A percentile compares a stretch with the other conserved stretches of the same genome.
Conservation (phyloP, 1,140 invertebrate species). For the Eueides isabella region DNA sequence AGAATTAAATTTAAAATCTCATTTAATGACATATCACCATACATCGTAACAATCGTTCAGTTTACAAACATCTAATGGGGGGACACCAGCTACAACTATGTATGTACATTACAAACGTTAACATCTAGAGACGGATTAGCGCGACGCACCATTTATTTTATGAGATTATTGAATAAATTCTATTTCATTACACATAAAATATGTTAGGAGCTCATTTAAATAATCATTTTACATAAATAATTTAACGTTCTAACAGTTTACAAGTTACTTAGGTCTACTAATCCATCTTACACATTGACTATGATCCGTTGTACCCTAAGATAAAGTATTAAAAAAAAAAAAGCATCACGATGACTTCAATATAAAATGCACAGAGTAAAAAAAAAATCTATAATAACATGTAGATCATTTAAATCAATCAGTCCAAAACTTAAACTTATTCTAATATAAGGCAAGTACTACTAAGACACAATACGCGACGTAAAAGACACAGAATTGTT, state of each 20-base stretch:
- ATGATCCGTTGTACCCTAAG: slow-evolving; percentile 60
- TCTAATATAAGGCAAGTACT: slow-evolving; percentile 73
- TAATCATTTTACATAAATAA: slow-evolving; percentile 33
- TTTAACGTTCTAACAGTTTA: slow-evolving; percentile 25
- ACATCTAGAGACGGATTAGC: slow-evolving; percentile 58
- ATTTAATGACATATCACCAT: slow-evolving; percentile 64
- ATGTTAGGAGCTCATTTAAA: slow-evolving; percentile 33
- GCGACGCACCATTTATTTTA: slow-evolving; percentile 28
- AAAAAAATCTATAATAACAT: slow-evolving; percentile 54
- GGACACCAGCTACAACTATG: slow-evolving; percentile 44
- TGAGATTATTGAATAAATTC: slow-evolving; percentile 33
- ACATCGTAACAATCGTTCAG: slow-evolving; percentile 64
- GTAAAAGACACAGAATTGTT: slow-evolving; percentile 6
- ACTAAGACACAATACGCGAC: slow-evolving; percentile 50
- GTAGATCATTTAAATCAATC: slow-evolving; percentile 72
- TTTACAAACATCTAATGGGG: slow-evolving; percentile 47
- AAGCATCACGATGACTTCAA: slow-evolving; percentile 57
- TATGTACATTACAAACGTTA: slow-evolving; percentile 56
- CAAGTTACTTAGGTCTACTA: slow-evolving; percentile 37
- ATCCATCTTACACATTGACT: slow-evolving; percentile 58
- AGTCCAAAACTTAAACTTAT: slow-evolving; percentile 74
- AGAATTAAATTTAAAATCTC: slow-evolving; percentile 52
- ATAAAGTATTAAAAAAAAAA: slow-evolving; percentile 43
- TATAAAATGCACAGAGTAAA: slow-evolving; percentile 67
- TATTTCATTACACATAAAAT: slow-evolving; percentile 26